Evolutionary conservation across 2,797 vertebrate genomes (phyloP), one percentile per base, ranked within the genome.

Genomic region (Clarias pachynema): DNA sequence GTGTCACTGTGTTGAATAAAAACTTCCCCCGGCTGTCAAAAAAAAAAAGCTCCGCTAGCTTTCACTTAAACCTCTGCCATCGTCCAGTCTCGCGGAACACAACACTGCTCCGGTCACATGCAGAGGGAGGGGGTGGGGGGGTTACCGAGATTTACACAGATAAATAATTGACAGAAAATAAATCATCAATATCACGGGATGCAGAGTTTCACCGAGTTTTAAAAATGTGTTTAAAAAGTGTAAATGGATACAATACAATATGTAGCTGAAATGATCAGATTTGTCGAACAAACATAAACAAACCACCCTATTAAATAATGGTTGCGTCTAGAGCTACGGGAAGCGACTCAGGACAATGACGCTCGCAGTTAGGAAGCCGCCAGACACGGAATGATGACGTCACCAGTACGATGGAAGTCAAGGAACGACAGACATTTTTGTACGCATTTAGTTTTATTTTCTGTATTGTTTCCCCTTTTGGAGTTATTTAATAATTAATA

Each of bases 1-100:
- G 87, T 92, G 91, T 90, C 90, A 91, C 90, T 89, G 90, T 92
- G 91, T 90, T 91, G 86, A 86, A 88, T 84, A 93, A 93, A 92
- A 94, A 91, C 93, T 95, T 59, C 26, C 93, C 92, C 91, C 94
- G 93, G 93, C 94, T 95, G 95, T 95, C 94, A 96, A 92, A 92
- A 37, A 96, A 31, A 92, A 92, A 93, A 84, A 85, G 91, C 91
- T 94, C 14, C 91, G 93, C 92, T 92, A 92, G 92, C 91, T 92
- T 93, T 94, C 93, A 94, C 93, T 93, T 90, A 93, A 93, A 93
- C 93, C 91, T 93, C 93, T 91, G 79, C 91, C 92, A 92, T 92
- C 91, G 90, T 81, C 63, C 63, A 68, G 62, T 22, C 16, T 81
- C n/a, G 44, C 53, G 63, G 79, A 66, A 56, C 62, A 81, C 66